These are phyloP conservation scores for Acipenser transmontanus DNA, from an alignment of 2,797 vertebrate species.

Conservation along the genomic window DNA sequence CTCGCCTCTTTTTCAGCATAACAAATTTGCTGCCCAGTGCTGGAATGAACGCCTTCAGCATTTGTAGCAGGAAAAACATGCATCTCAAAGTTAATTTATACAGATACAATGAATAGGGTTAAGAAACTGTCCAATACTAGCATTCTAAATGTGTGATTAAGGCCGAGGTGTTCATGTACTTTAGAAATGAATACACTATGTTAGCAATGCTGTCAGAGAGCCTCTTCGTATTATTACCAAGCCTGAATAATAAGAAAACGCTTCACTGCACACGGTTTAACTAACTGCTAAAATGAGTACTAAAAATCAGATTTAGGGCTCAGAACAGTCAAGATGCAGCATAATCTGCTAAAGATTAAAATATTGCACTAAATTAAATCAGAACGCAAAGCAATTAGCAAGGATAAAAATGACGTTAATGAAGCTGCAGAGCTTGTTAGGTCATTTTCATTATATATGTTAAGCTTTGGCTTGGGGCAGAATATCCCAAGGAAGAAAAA, in stretches of 20 bases:
- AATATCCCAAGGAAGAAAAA: constrained; percentile 46
- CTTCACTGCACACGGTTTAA: constrained; percentile 14
- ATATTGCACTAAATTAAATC: constrained; percentile 54
- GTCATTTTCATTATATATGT: constrained; percentile 71
- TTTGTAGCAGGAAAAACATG: no score
- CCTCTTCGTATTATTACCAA: constrained; percentile 19
- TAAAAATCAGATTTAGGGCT: constrained; percentile 38
- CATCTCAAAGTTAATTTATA: no score
- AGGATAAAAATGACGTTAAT: constrained; percentile 66
- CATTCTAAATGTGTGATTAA: background rate
- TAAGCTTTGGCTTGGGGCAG: constrained; percentile 63
- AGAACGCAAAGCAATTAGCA: constrained; percentile 70
- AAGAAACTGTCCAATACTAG: no score
- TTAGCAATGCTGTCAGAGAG: background rate
- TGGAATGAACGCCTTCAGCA: no score
- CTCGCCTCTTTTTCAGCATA: no score
- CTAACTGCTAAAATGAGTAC: constrained; percentile 24
- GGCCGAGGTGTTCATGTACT: background rate
- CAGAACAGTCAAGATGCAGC: constrained; percentile 34
- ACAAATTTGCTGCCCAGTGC: no score
- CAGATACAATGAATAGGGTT: no score
- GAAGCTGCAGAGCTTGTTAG: constrained; percentile 63
- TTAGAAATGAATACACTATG: background rate
- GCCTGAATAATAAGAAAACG: constrained; percentile 19
- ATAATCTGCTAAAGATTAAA: constrained; percentile 52